phyloP scores from a whole-genome alignment of 2,113 vertebrate species.

The Hemichromis elongatus region DNA sequence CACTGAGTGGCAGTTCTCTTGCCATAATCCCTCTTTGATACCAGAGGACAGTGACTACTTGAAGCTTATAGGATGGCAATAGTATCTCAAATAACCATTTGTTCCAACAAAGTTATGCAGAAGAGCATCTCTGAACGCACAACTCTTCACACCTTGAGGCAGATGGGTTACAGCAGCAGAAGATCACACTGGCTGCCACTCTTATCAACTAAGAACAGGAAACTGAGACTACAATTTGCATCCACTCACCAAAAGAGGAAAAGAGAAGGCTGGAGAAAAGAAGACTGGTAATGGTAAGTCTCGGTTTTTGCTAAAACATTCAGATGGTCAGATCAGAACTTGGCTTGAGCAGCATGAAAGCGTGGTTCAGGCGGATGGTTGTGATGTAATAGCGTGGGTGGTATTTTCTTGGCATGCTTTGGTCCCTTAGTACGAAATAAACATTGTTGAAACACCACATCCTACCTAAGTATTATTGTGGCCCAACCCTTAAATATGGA shows the following conservation, averaged over 20 bases:
- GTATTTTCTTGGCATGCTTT: neutral
- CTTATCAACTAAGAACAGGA: neutral
- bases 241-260: neutral
- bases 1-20: neutral
- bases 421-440: neutral
- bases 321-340: neutral
- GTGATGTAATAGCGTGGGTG: neutral
- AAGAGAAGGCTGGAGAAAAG: neutral
- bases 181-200: neutral
- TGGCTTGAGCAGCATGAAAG: neutral
- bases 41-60: neutral
- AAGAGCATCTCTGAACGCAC: neutral
- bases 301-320: neutral
- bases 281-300: accelerated
- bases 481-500: neutral
- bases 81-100: neutral
- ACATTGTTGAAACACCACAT: neutral
- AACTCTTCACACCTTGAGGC: neutral
- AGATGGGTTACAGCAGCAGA: neutral
- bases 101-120: neutral
- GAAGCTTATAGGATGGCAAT: neutral
- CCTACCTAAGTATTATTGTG: neutral
- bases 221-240: neutral
- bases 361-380: neutral
- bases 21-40: neutral